phyloP scores from a whole-genome alignment of 2,888 invertebrate species.

The Melitaea athalia region DNA sequence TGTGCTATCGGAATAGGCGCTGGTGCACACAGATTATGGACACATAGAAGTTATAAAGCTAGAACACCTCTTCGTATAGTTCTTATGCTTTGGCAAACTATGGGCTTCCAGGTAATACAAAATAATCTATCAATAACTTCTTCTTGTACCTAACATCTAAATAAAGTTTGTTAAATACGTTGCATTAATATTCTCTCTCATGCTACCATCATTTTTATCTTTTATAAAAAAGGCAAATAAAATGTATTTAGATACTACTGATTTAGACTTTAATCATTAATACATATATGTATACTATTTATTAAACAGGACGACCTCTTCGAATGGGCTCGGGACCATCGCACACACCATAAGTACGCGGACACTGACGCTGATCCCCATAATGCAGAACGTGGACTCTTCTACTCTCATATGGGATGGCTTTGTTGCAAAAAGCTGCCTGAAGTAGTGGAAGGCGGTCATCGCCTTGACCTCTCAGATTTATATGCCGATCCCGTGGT shows the following conservation, averaged over 20 bases:
- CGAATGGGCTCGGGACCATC: slow-evolving; percentile 87
- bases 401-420: slow-evolving; percentile 98
- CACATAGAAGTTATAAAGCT: slow-evolving; percentile 96
- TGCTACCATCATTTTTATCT: too few relatives aligned
- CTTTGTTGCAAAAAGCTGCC: slow-evolving; percentile 92
- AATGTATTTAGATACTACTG: too few relatives aligned
- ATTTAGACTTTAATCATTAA: neutral
- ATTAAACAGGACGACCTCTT: slow-evolving; percentile 82
- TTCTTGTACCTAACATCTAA: too few relatives aligned
- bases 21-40: slow-evolving; percentile 97
- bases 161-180: too few relatives aligned
- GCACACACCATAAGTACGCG: slow-evolving; percentile 94
- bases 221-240: too few relatives aligned
- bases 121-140: too few relatives aligned
- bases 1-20: slow-evolving; percentile 95
- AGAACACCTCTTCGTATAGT: slow-evolving; percentile 91
- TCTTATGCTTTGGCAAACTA: slow-evolving; percentile 91
- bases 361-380: slow-evolving; percentile 96
- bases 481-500: slow-evolving; percentile 92
- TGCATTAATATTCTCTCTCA: too few relatives aligned
- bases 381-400: slow-evolving; percentile 93
- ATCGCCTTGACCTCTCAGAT: slow-evolving; percentile 91
- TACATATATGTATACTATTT: neutral
- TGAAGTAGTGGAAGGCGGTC: slow-evolving; percentile 91
- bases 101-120: slow-evolving; percentile 89